Evolutionary conservation across 2,797 vertebrate species (phyloP), one percentile per base, ranked within the genome.

Genomic region (Pangasius larnaudii): DNA sequence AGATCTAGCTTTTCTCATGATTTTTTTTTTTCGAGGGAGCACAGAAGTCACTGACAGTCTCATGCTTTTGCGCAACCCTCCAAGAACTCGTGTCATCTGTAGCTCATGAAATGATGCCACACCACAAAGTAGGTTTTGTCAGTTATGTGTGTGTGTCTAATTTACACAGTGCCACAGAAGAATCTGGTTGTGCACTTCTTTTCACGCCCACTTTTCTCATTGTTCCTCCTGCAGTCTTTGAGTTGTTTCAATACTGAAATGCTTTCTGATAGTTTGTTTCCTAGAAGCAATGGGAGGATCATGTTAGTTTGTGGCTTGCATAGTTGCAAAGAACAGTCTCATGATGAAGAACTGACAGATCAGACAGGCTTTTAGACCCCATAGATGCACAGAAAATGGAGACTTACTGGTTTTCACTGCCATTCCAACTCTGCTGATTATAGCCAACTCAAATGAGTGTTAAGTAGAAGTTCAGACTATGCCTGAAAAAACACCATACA

Each of bases 91-190:
- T 30, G 80, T 87, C 88, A 86, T 88, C 88, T 85, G 75, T 61
- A 88, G 72, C 88, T 87, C 58, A 51, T 87, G 87, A 89, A 89
- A 87, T n/a, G 33, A 77, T 87, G 82, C 81, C 91, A 90, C 30
- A 69, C 63, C 59, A 74, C 88, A 92, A 87, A 83, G 86, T 85
- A 86, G 75, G 74, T 82, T 83, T 85, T 86, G 69, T 90, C 36
- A 69, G 77, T 75, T 49, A 56, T 80, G 69, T 78, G 74, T 19
- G 53, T 61, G 75, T 88, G 82, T 59, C 74, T 87, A 74, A 85
- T 86, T 87, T 46, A 85, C 33, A 89, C 74, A 84, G 80, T 49
- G 56, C 33, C 63, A 87, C 80, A 78, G 75, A 87, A 74, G 67
- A 74, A 59, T 61, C 67, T 42, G 51, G 63, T 42, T 83, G 61